phyloP scores from a whole-genome alignment of 2,888 invertebrate species.

The Coecobrya sp. region DNA sequence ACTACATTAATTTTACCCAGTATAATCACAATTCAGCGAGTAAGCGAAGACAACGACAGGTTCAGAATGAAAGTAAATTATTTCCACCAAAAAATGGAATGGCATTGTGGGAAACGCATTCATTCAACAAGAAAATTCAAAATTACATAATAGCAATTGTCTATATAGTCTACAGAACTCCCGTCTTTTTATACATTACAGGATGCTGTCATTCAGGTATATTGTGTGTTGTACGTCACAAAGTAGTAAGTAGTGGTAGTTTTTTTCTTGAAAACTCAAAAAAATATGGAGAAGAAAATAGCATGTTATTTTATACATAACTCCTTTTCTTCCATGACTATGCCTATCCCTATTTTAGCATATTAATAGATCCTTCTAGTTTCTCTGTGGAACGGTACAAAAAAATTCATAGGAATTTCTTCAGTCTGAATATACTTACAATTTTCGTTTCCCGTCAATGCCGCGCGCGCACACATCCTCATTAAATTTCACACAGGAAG shows the following conservation, averaged over 20 bases:
- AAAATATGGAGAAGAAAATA: conserved; percentile 35
- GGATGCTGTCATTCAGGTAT: background rate
- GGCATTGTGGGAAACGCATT: conserved; percentile 55
- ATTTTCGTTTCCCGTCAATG: background rate
- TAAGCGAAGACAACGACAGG: conserved; percentile 8
- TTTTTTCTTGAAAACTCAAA: background rate
- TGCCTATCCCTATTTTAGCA: conserved; percentile 17
- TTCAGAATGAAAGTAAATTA: conserved; percentile 41
- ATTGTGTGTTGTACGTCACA: background rate
- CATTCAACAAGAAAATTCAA: background rate
- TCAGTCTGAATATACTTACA: background rate
- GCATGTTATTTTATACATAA: conserved; percentile 57
- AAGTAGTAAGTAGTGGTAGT: background rate
- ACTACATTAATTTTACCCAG: background rate
- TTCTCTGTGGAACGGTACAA: background rate
- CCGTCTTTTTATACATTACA: background rate
- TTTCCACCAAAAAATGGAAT: conserved; percentile 49
- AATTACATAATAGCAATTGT: background rate
- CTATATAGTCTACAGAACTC: background rate
- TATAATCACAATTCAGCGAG: background rate
- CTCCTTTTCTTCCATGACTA: background rate
- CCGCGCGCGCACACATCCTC: background rate
- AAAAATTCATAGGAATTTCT: background rate
- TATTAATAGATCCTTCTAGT: conserved; percentile 44
- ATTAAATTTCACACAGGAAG: conserved; percentile 60